Evolutionary conservation across 2,113 vertebrate species (phyloP).

Genomic region (Eidolon helvum): DNA sequence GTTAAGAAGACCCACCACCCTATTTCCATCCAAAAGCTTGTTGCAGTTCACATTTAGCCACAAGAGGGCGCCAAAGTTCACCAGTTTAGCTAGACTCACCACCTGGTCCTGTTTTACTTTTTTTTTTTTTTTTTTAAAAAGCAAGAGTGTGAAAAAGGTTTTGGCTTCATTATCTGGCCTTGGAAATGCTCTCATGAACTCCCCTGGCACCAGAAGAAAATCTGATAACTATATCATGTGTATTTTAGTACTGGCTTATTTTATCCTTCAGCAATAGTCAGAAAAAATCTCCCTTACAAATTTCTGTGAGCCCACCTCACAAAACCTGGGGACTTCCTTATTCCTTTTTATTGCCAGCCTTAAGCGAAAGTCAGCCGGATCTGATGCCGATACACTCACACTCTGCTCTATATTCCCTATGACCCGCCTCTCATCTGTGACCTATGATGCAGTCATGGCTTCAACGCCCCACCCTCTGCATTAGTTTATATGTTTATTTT

Average conservation of each 20-base stretch:
- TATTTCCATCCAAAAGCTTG: neutral
- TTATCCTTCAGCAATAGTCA: neutral
- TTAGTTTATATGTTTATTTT: neutral
- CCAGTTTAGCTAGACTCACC: neutral
- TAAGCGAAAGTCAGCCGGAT: neutral
- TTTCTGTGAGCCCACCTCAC: neutral
- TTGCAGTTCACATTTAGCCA: neutral
- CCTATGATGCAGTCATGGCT: neutral
- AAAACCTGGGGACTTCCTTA: neutral
- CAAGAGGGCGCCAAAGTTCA: constrained; percentile 39
- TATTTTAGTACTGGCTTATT: neutral
- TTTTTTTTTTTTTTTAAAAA: too few relatives aligned
- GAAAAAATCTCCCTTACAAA: neutral
- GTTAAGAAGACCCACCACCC: neutral
- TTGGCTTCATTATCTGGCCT: neutral
- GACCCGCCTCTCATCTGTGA: fast-evolving
- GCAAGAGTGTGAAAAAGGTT: neutral
- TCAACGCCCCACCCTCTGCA: too few relatives aligned
- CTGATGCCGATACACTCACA: neutral
- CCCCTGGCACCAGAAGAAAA: neutral
- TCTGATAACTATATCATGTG: neutral
- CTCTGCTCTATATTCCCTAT: neutral
- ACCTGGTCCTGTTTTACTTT: neutral
- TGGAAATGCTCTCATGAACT: neutral
- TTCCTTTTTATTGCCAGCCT: neutral